Percentiles rank a stretch among this genome's conserved stretches.
These are phyloP conservation scores for Cygnus olor DNA, from an alignment of 2,797 vertebrate genomes.

Conservation along the genomic window DNA sequence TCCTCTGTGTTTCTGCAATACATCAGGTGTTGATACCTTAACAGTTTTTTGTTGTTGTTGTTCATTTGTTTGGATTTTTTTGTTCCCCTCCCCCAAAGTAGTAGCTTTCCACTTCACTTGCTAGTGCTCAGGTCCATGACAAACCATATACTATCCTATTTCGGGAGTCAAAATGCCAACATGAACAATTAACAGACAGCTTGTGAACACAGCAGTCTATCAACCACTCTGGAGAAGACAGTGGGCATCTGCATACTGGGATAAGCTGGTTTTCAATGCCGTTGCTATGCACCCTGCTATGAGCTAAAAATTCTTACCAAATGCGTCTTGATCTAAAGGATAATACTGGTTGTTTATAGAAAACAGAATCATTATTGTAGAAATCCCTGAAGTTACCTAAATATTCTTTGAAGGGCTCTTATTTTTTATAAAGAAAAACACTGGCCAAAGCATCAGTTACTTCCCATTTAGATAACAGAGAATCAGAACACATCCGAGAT, in stretches of 20 bases:
- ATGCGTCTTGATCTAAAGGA: not conserved
- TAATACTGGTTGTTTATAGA: not conserved
- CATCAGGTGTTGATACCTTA: not conserved
- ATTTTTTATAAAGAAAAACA: not conserved
- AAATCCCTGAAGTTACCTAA: not conserved
- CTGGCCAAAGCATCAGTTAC: not conserved
- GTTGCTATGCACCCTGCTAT: not conserved
- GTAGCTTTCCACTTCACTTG: not conserved
- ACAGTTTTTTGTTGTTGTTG: not conserved
- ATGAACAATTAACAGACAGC: fast-evolving
- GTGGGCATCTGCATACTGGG: not conserved
- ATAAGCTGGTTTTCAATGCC: not conserved
- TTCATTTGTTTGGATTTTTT: not conserved
- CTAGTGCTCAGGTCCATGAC: not conserved
- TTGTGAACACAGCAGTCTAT: not conserved
- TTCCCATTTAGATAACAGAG: not conserved
- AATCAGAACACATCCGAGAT: not conserved
- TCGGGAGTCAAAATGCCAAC: not conserved
- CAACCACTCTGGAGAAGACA: not conserved
- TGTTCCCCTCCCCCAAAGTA: fast-evolving
- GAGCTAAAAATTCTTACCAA: not conserved
- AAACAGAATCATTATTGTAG: not conserved
- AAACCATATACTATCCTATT: not conserved
- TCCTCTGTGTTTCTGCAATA: not conserved
- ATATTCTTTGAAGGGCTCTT: not conserved